These are phyloP conservation scores for Scylla paramamosain DNA, from an alignment of 1,140 invertebrate genomes.

Conservation along the genomic window DNA sequence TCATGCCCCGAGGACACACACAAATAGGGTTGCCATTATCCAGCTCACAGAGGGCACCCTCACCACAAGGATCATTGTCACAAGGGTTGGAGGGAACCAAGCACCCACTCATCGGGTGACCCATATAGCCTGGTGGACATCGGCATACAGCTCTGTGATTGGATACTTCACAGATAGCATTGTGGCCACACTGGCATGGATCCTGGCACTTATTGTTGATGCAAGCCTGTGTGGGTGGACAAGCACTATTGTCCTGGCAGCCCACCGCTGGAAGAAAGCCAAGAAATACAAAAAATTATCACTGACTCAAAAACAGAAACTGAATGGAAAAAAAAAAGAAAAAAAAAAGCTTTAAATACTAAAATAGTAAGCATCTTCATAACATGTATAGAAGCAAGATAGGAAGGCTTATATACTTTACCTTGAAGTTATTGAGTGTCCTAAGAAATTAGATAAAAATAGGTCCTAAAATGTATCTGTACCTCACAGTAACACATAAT, in stretches of 20 bases:
- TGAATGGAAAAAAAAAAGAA: background rate
- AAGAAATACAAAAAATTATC: background rate
- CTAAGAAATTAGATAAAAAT: background rate
- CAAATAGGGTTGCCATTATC: constrained; percentile 93
- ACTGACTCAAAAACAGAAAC: background rate
- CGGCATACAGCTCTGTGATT: constrained; percentile 92
- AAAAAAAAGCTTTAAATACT: background rate
- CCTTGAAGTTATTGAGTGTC: background rate
- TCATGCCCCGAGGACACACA: constrained; percentile 92
- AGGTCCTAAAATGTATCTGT: too few species aligned
- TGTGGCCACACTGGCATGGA: constrained; percentile 91
- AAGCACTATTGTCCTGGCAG: constrained; percentile 77
- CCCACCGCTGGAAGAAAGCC: constrained; percentile 53
- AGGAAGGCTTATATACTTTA: background rate
- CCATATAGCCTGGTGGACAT: constrained; percentile 89
- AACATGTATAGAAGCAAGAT: background rate
- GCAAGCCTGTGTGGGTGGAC: constrained; percentile 80
- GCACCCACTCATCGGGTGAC: constrained; percentile 86
- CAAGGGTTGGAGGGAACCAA: constrained; percentile 86
- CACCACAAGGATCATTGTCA: constrained; percentile 90
- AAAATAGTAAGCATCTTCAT: too few species aligned
- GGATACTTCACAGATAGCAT: constrained; percentile 93
- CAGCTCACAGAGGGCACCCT: constrained; percentile 90
- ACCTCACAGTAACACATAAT: too few species aligned
- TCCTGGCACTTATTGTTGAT: constrained; percentile 89